Conservation (phyloP, 2,797 vertebrate species). For the Podarcis lilfordi region DNA sequence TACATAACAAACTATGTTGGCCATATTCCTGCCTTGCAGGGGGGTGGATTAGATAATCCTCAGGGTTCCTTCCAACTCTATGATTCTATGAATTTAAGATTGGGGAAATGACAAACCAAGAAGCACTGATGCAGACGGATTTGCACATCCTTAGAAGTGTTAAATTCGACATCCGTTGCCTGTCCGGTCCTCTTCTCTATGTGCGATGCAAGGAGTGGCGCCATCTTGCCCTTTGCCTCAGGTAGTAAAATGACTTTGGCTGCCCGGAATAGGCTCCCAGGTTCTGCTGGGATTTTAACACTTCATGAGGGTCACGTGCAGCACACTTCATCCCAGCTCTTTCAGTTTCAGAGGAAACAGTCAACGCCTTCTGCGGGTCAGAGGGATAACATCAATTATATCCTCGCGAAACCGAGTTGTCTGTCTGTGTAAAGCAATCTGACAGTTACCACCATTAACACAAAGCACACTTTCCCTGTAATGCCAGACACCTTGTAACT, state of each 20-base stretch:
- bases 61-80: no score
- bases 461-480: conserved; percentile 9
- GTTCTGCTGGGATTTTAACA: background rate
- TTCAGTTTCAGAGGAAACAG: conserved; percentile 30
- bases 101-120: no score
- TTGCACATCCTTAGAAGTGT: no score
- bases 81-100: no score
- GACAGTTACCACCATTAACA: background rate
- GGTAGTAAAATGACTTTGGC: background rate
- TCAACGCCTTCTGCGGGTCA: conserved; percentile 9
- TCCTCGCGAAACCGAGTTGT: background rate
- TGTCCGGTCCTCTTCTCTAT: background rate
- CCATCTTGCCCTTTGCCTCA: background rate
- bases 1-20: no score
- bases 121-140: no score
- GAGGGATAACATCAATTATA: conserved; percentile 25
- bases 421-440: background rate
- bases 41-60: no score
- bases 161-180: background rate
- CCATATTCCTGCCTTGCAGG: no score
- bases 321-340: background rate
- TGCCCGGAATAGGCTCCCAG: background rate
- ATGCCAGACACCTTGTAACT: conserved; percentile 4
- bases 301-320: background rate
- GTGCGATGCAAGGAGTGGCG: background rate